A percentile compares a stretch with the other conserved stretches of the same genome.
phyloP scores from a whole-genome alignment of 2,113 vertebrate genomes.

The Euleptes europaea region DNA sequence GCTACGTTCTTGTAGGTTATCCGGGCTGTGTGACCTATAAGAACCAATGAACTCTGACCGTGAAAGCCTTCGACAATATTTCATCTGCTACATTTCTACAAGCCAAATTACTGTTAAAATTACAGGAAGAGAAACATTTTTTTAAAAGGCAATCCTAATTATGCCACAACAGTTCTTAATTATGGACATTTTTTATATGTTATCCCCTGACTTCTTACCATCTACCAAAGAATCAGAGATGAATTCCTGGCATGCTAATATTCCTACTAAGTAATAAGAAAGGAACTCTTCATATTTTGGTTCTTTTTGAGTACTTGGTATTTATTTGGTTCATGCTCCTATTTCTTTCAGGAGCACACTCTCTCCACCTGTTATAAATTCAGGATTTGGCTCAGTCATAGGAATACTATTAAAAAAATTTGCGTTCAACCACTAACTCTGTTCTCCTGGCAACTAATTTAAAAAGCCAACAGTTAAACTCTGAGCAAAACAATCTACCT shows the following conservation, averaged over 20 bases:
- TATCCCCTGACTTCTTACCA: not conserved
- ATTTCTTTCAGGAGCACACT: not conserved
- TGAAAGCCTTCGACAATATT: too few species aligned
- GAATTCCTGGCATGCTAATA: not conserved
- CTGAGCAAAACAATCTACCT: not conserved
- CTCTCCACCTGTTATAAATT: not conserved
- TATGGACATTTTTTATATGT: not conserved
- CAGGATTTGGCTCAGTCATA: not conserved
- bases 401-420: not conserved
- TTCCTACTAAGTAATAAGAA: not conserved
- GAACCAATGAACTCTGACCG: too few species aligned
- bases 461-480: not conserved
- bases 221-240: not conserved
- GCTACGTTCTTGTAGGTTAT: too few species aligned
- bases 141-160: not conserved
- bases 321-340: not conserved
- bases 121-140: not conserved
- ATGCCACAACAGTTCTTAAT: not conserved
- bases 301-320: not conserved
- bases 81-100: not conserved
- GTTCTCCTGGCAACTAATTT: not conserved
- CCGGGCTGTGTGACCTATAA: too few species aligned
- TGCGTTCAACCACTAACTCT: not conserved
- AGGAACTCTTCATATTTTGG: not conserved
- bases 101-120: not conserved